Conservation (phyloP, 2,888 invertebrate genomes). For the Micoletzkya japonica region DNA sequence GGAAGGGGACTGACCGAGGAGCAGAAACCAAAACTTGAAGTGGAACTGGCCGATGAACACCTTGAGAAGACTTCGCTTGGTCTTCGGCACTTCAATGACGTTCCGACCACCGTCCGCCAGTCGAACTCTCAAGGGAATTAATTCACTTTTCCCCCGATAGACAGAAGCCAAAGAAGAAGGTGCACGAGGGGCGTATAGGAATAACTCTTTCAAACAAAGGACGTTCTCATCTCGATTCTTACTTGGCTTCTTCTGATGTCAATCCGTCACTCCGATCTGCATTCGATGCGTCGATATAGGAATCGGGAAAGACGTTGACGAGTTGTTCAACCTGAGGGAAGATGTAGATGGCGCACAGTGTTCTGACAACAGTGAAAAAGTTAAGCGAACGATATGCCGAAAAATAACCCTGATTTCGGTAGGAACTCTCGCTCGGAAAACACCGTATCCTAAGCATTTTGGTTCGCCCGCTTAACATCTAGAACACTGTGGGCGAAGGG, state of each 20-base stretch:
- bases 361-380: too few species aligned
- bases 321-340: constrained; percentile 30
- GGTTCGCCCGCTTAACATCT: too few species aligned
- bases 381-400: too few species aligned
- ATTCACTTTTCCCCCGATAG: background rate
- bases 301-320: constrained; percentile 56
- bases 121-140: constrained; percentile 44
- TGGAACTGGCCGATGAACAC: constrained; percentile 58
- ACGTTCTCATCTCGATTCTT: background rate
- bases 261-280: constrained; percentile 59
- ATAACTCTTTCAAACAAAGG: background rate
- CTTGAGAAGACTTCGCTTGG: constrained; percentile 40
- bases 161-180: background rate
- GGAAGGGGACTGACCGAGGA: constrained; percentile 39
- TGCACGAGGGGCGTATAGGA: background rate
- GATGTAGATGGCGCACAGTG: too few species aligned
- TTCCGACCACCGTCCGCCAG: constrained; percentile 58
- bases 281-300: constrained; percentile 50
- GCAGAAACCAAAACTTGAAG: constrained; percentile 61
- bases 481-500: too few species aligned
- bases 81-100: constrained; percentile 47
- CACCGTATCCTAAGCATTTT: too few species aligned
- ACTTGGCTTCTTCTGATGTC: constrained; percentile 54
- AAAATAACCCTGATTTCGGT: too few species aligned
- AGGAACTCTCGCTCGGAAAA: too few species aligned